Conservation (phyloP, 2,888 invertebrate genomes). For the Malthinus flaveolus region DNA sequence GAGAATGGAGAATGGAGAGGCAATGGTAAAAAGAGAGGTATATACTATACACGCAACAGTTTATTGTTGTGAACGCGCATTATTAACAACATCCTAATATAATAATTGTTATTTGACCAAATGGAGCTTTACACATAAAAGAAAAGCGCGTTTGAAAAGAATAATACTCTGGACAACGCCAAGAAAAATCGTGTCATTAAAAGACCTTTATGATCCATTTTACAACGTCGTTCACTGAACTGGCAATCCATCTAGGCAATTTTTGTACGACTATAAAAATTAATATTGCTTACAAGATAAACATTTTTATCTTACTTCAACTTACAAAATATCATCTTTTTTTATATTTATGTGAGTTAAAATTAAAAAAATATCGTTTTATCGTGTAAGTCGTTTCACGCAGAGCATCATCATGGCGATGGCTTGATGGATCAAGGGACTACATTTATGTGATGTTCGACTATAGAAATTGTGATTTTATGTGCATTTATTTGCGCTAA, state of each 20-base stretch:
- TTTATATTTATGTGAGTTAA: too few species aligned
- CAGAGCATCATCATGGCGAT: constrained; percentile 24
- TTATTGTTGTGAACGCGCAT: too few species aligned
- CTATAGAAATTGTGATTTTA: constrained; percentile 38
- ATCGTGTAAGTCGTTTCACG: constrained; percentile 25
- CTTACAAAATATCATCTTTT: not conserved
- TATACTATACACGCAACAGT: too few species aligned
- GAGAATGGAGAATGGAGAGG: too few species aligned
- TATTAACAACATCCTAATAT: too few species aligned
- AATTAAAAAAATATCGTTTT: constrained; percentile 13
- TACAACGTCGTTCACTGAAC: constrained; percentile 22
- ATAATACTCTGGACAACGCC: not conserved
- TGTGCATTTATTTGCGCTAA: constrained; percentile 39
- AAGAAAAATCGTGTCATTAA: constrained; percentile 21
- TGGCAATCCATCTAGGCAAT: constrained; percentile 19
- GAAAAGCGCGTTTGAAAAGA: too few species aligned
- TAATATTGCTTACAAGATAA: constrained; percentile 13
- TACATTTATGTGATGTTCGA: constrained; percentile 36
- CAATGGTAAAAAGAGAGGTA: too few species aligned
- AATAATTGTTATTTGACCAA: too few species aligned
- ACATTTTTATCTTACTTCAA: constrained; percentile 6
- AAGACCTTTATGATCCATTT: constrained; percentile 22
- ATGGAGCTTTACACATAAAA: too few species aligned
- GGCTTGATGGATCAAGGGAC: constrained; percentile 37
- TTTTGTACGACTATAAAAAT: constrained; percentile 12